These are phyloP conservation scores for Sarcophaga variegata DNA, from an alignment of 2,888 invertebrate species.

Conservation along the genomic window DNA sequence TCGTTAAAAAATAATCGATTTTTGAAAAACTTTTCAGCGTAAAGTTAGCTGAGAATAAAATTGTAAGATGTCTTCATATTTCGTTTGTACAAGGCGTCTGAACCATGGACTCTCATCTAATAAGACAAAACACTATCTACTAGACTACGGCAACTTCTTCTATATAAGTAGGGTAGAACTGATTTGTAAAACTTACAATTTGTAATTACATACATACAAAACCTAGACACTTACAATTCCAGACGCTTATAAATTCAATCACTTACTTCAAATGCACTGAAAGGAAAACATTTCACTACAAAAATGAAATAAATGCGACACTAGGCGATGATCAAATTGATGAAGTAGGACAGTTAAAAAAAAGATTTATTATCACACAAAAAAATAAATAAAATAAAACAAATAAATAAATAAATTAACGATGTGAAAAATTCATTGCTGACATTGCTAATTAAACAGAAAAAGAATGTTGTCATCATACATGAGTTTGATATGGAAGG, in stretches of 20 bases:
- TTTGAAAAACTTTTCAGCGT: too few relatives aligned
- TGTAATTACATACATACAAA: too few relatives aligned
- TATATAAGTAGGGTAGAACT: too few relatives aligned
- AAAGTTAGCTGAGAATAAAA: too few relatives aligned
- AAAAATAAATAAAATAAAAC: not conserved
- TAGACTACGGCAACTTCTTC: too few relatives aligned
- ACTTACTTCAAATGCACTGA: not conserved
- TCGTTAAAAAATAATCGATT: too few relatives aligned
- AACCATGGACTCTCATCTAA: too few relatives aligned
- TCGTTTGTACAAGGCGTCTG: too few relatives aligned
- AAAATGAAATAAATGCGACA: not conserved
- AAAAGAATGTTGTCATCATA: conserved; percentile 17
- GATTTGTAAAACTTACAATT: too few relatives aligned
- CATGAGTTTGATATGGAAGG: not conserved
- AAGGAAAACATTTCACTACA: not conserved
- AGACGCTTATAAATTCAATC: not conserved
- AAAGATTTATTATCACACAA: not conserved
- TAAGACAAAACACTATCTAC: too few relatives aligned
- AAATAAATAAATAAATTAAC: not conserved
- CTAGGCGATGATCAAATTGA: not conserved
- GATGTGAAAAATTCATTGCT: conserved; percentile 17
- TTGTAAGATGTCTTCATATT: too few relatives aligned
- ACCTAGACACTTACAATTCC: too few relatives aligned
- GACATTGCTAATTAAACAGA: conserved; percentile 10
- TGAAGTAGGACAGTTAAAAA: not conserved